These are phyloP conservation scores for Mastomys coucha DNA, from an alignment of 2,113 vertebrate genomes.

Conservation along the genomic window DNA sequence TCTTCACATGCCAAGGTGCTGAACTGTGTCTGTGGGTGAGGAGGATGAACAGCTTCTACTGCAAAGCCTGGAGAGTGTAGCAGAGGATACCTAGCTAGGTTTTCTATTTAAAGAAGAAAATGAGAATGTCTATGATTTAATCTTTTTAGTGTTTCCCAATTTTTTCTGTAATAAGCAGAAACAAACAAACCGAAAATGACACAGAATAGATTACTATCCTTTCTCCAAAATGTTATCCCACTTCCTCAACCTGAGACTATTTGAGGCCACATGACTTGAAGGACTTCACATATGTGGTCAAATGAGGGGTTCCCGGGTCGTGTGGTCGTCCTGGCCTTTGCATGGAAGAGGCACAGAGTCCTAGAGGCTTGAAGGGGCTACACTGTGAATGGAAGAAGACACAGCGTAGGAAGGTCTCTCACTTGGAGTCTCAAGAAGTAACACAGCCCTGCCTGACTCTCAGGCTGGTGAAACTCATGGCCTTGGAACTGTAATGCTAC, in stretches of 20 bases:
- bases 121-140: neutral
- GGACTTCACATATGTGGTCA: neutral
- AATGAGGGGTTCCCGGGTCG: neutral
- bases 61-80: neutral
- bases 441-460: neutral
- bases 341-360: neutral
- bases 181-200: neutral
- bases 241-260: neutral
- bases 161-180: neutral
- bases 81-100: neutral
- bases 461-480: neutral
- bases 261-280: neutral
- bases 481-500: neutral
- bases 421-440: neutral
- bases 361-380: neutral
- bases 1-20: neutral
- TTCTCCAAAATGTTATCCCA: neutral
- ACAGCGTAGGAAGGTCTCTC: neutral
- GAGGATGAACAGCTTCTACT: neutral
- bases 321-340: neutral
- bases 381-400: neutral
- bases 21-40: neutral
- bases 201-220: neutral
- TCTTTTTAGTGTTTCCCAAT: neutral
- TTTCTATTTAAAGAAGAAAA: conserved; percentile 27